Evolutionary conservation across 2,888 invertebrate species (phyloP).

Genomic region (Acrobasis repandana): DNA sequence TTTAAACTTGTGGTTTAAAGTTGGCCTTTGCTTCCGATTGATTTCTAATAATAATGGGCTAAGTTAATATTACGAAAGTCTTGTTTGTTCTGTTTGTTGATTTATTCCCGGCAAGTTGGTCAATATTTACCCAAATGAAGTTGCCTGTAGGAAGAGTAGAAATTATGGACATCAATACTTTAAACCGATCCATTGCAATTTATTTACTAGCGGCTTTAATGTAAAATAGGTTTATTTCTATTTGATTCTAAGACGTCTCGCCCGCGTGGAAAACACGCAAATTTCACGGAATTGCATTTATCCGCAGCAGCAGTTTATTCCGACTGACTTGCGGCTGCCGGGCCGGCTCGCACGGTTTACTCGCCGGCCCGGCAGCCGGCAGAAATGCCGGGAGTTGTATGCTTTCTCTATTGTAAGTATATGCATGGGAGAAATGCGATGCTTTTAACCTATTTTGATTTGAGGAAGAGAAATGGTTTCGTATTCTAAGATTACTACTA

Average conservation of each 20-base stretch:
- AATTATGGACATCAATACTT: too few species aligned
- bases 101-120: too few species aligned
- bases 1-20: neutral
- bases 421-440: neutral
- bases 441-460: neutral
- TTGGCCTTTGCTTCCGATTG: neutral
- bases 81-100: too few species aligned
- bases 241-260: neutral
- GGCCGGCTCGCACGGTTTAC: neutral
- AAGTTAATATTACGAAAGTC: too few species aligned
- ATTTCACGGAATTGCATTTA: neutral
- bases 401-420: neutral
- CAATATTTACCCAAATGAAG: too few species aligned
- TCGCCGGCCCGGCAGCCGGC: neutral
- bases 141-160: too few species aligned
- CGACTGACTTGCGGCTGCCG: constrained; percentile 1
- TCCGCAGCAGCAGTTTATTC: neutral
- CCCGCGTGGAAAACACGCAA: neutral
- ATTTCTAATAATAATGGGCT: neutral
- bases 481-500: too few species aligned
- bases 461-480: too few species aligned
- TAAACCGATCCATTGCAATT: too few species aligned
- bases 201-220: too few species aligned
- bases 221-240: neutral
- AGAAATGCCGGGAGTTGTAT: neutral